Evolutionary conservation across 2,888 invertebrate species (phyloP).

Genomic region (Idaea aversata): DNA sequence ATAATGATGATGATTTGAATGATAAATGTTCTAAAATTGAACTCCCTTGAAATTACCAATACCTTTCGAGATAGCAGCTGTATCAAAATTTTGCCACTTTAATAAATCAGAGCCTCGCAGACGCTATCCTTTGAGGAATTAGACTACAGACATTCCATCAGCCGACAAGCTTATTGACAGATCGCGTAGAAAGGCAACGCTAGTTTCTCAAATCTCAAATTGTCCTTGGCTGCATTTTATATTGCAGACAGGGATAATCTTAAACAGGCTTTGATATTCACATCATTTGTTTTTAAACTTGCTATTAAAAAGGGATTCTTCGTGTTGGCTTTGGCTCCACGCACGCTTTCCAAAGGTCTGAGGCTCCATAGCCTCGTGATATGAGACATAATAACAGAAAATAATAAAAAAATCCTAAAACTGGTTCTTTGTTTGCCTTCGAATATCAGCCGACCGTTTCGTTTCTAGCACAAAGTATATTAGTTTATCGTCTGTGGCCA

Average conservation of each 20-base stretch:
- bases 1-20: not conserved
- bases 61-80: not conserved
- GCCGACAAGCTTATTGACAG: not conserved
- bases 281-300: not conserved
- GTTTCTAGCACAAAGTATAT: not conserved
- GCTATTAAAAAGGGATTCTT: no score
- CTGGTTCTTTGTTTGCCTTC: no score
- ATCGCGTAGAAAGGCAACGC: no score
- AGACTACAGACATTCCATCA: not conserved
- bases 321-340: no score
- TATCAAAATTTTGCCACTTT: constrained; percentile 1
- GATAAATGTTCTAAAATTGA: not conserved
- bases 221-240: no score
- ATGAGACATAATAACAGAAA: no score
- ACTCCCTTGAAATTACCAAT: not conserved
- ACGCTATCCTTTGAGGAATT: not conserved
- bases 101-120: constrained; percentile 13
- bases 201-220: no score
- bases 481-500: not conserved
- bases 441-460: no score
- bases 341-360: no score
- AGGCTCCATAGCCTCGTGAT: no score
- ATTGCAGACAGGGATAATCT: not conserved
- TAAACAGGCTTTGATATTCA: no score
- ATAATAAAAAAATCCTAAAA: no score